phyloP scores from a whole-genome alignment of 2,797 vertebrate species.

The Sebastolobus alascanus region DNA sequence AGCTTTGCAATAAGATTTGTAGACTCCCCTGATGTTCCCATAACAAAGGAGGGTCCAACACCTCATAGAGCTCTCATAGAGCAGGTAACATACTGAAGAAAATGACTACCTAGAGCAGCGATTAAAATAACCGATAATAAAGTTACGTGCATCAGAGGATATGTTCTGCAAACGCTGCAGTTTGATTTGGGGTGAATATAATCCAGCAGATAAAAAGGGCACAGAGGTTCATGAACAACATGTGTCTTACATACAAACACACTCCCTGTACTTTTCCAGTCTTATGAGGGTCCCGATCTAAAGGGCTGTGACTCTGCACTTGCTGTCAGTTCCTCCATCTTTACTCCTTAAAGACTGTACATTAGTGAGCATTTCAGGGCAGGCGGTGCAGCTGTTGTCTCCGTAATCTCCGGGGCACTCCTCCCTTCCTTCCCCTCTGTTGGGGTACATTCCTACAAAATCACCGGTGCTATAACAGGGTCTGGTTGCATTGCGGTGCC shows the following conservation, averaged over 20 bases:
- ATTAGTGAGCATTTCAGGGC: neutral
- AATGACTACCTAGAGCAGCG: neutral
- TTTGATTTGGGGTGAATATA: neutral
- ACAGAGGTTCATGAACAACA: neutral
- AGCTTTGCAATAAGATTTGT: constrained; percentile 1
- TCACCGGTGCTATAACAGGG: neutral
- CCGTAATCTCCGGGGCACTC: neutral
- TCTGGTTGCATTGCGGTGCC: neutral
- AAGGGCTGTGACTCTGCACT: neutral
- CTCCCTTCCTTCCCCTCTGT: neutral
- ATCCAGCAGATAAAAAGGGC: neutral
- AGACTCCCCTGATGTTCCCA: neutral
- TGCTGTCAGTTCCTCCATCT: neutral
- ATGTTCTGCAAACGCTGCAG: neutral
- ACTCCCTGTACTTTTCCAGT: neutral
- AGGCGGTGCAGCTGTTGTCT: neutral
- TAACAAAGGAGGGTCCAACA: neutral
- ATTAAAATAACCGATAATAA: neutral
- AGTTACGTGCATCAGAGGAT: neutral
- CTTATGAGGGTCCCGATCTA: neutral
- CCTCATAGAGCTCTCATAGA: neutral
- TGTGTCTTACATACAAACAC: neutral
- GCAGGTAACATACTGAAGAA: neutral
- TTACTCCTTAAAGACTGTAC: constrained; percentile 1
- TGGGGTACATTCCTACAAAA: neutral